Conservation (phyloP, 2,888 invertebrate species). For the Dryomyza anilis region DNA sequence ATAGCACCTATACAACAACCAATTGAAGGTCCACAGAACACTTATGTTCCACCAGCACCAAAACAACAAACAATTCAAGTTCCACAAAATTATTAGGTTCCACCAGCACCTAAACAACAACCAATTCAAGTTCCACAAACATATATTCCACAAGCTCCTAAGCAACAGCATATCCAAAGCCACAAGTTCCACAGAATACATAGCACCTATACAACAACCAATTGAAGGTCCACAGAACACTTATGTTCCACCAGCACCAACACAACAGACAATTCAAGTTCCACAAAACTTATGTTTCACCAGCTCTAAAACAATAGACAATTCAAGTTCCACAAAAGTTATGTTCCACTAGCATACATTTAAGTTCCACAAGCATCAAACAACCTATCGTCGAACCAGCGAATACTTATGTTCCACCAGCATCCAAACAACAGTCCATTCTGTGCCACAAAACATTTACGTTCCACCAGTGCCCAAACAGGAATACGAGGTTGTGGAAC, state of each 20-base stretch:
- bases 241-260: not conserved
- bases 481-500: constrained; percentile 16
- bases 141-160: constrained; percentile 25
- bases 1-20: not conserved
- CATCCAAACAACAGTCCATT: not conserved
- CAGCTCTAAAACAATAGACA: not conserved
- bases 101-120: constrained; percentile 4
- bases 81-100: not conserved
- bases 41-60: constrained; percentile 17
- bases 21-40: not conserved
- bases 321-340: not conserved
- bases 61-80: not conserved
- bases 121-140: not conserved
- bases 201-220: not conserved
- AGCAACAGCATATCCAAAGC: too few relatives aligned
- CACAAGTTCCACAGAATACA: not conserved
- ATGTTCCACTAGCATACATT: not conserved
- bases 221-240: not conserved
- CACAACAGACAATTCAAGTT: not conserved
- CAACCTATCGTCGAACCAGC: not conserved
- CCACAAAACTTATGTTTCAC: not conserved
- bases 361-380: constrained; percentile 4
- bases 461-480: not conserved
- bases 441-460: not conserved
- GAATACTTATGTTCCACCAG: constrained; percentile 2